A percentile compares a stretch with the other conserved stretches of the same genome.
Evolutionary conservation across 2,888 invertebrate species (phyloP).

Genomic region (Chrysodeixis includens): DNA sequence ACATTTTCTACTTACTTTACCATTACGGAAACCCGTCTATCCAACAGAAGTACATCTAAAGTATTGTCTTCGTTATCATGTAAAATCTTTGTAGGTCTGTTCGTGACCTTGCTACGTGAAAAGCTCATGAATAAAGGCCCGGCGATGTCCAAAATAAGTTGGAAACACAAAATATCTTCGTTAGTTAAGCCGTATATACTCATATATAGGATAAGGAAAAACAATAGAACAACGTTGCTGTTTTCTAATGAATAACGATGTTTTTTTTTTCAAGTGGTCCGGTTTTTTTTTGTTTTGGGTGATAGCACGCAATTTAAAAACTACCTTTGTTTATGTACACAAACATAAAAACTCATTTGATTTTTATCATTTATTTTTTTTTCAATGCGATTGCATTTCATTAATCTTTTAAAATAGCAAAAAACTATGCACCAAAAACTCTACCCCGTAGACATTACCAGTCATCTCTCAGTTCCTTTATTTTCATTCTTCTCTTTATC

Average conservation of each 20-base stretch:
- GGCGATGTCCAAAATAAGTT: conserved; percentile 4
- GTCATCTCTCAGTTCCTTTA: too few relatives aligned
- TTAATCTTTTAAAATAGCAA: too few relatives aligned
- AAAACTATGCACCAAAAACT: too few relatives aligned
- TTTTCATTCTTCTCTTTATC: too few relatives aligned
- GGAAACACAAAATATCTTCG: conserved; percentile 4
- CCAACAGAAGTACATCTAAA: conserved; percentile 1
- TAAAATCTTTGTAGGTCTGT: conserved; percentile 2
- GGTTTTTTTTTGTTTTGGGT: not conserved
- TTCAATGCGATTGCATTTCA: too few relatives aligned
- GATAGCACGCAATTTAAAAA: too few relatives aligned
- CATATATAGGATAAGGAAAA: not conserved
- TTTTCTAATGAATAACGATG: not conserved
- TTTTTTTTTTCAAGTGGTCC: not conserved
- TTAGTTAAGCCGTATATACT: conserved; percentile 2
- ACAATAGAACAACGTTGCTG: not conserved
- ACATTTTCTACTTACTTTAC: not conserved
- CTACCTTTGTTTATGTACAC: too few relatives aligned
- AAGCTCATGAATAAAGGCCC: conserved; percentile 4
- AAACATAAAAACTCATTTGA: too few relatives aligned
- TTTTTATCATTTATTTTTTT: too few relatives aligned
- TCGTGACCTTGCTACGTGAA: conserved; percentile 4
- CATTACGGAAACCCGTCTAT: not conserved
- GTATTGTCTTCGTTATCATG: conserved; percentile 2
- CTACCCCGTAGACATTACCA: too few relatives aligned